Base-by-base conservation (phyloP, 2,888 invertebrate genomes). In the Ectemnius continuus region DNA sequence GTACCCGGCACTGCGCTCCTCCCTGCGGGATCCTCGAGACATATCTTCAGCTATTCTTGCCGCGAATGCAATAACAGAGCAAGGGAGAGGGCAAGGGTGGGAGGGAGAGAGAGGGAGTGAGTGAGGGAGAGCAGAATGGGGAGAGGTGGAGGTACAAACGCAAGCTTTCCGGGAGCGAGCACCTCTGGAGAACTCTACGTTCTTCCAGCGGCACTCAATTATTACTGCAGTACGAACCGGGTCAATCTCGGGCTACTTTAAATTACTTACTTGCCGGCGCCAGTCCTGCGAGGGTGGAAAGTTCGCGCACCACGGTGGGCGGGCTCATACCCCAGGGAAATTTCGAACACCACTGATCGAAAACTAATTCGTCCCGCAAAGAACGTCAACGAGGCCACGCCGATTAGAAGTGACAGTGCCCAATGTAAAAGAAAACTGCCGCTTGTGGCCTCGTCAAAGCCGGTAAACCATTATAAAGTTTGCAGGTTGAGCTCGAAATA, bases 181-280 rank as follows among this genome's bases (percentile, higher is more conserved):
- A 70, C 67, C 69, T 64, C 72, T 23, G 36, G 65, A 69, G 76
- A 75, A 59, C 68, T 65, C 64, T 63, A 60, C 58, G 68, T 69
- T 72, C 70, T 71, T 77, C 65, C 46, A 61, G 63, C 70, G 65
- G 70, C 67, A 69, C 75, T 84, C 84, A 82, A 84, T 84, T 84
- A 84, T 85, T 85, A 84, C 79, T 76, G 74, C 70, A 67, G 71
- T 68, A 63, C 75, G 67, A 70, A 45, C 64, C 47, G 64, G 79
- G 80, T 85, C 85, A 85, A 84, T 84, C 82, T 80, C 82, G 71
- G 77, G 70, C 79, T 79, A 79, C 78, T 85, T 84, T 78, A 82
- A 83, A 85, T 85, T 84, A 85, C 84, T 84, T 83, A 85, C 76
- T 68, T 65, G 75, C 69, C 68, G 36, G 73, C 69, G 67, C 62